phyloP scores from a whole-genome alignment of 2,797 vertebrate species.

The Xenopus petersii region DNA sequence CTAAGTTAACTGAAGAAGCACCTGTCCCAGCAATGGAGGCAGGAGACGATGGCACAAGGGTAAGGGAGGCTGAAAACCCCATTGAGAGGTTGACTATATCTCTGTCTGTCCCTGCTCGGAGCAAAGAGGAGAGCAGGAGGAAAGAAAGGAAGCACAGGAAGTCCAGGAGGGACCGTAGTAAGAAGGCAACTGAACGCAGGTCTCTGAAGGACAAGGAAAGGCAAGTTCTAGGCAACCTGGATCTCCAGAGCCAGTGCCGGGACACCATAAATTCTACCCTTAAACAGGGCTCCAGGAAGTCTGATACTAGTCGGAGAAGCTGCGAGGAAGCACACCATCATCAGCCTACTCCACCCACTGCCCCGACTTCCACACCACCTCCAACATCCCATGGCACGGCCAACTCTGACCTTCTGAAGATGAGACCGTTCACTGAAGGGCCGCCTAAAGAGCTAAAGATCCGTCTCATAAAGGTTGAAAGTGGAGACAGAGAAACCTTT shows the following conservation, averaged over 20 bases:
- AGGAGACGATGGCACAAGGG: not conserved
- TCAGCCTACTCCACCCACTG: constrained; percentile 31
- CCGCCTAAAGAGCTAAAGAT: constrained; percentile 92
- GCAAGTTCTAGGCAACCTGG: constrained; percentile 75
- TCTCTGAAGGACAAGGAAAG: constrained; percentile 79
- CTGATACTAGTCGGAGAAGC: constrained; percentile 56
- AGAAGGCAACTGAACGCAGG: constrained; percentile 70
- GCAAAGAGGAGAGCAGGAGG: constrained; percentile 52
- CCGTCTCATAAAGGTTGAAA: constrained; percentile 88
- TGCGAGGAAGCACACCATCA: constrained; percentile 55
- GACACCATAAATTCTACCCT: constrained; percentile 58
- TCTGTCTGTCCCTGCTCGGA: constrained; percentile 23
- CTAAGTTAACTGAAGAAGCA: constrained; percentile 56
- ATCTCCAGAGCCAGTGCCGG: constrained; percentile 76
- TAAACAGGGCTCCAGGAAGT: constrained; percentile 51
- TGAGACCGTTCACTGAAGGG: constrained; percentile 82
- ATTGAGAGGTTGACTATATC: constrained; percentile 32
- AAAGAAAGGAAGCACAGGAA: constrained; percentile 58
- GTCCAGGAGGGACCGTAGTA: constrained; percentile 56
- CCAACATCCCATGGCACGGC: constrained; percentile 53
- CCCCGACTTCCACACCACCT: constrained; percentile 53
- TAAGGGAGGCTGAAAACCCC: constrained; percentile 9
- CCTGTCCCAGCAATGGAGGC: constrained; percentile 42
- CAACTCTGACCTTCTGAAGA: constrained; percentile 76
- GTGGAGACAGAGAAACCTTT: constrained; percentile 86